Conservation (phyloP, 2,888 invertebrate genomes). For the Cephus pygmeus region DNA sequence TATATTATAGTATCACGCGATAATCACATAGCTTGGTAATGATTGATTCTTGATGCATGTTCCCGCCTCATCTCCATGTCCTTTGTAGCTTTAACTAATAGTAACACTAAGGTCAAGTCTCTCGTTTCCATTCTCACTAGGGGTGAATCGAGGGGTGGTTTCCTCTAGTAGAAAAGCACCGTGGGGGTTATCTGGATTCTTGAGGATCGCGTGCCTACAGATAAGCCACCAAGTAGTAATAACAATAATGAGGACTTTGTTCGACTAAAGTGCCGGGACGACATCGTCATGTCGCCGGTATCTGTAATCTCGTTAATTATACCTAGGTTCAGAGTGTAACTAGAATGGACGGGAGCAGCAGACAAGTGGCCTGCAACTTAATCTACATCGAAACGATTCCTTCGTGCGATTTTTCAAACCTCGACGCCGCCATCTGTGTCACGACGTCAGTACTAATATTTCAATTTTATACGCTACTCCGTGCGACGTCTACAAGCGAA, state of each 20-base stretch:
- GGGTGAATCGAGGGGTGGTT: not conserved
- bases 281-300: constrained; percentile 30
- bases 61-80: not conserved
- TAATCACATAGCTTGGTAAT: not conserved
- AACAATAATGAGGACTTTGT: constrained; percentile 40
- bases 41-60: not conserved
- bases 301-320: constrained; percentile 38
- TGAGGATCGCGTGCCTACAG: constrained; percentile 43
- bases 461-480: not conserved
- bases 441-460: not conserved
- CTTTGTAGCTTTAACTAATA: constrained; percentile 16
- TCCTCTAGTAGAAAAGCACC: constrained; percentile 15
- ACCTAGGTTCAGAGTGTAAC: constrained; percentile 13
- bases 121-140: constrained; percentile 8
- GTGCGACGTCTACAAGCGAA: not conserved
- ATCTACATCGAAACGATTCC: not conserved
- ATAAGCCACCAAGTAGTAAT: constrained; percentile 39
- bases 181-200: constrained; percentile 40
- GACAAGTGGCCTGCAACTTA: not conserved
- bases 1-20: not conserved
- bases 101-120: constrained; percentile 10
- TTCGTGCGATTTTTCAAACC: not conserved
- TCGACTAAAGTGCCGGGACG: constrained; percentile 34
- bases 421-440: not conserved
- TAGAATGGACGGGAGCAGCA: constrained; percentile 15